Percentiles rank a stretch among this genome's conserved stretches.
phyloP scores from a whole-genome alignment of 2,113 vertebrate species.

The Silurus meridionalis region DNA sequence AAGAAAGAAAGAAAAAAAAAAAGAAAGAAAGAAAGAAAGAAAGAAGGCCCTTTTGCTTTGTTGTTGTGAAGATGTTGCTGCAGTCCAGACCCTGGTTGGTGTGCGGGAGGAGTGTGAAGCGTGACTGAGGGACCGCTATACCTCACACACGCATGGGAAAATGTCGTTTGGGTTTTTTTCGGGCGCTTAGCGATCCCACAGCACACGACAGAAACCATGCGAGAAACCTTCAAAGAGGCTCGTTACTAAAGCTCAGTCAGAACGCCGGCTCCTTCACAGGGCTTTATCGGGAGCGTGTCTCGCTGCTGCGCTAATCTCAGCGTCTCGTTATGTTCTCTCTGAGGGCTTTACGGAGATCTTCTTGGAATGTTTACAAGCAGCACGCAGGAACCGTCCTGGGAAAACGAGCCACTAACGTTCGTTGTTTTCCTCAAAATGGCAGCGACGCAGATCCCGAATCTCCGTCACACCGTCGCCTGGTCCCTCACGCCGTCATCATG shows the following conservation, averaged over 20 bases:
- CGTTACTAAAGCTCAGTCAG: slow-evolving; percentile 54
- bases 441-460: too few relatives aligned
- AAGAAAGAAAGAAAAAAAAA: neutral
- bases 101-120: neutral
- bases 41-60: neutral
- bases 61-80: neutral
- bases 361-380: slow-evolving; percentile 47
- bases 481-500: neutral
- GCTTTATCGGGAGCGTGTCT: slow-evolving; percentile 20
- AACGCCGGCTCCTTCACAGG: slow-evolving; percentile 51
- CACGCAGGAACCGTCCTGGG: neutral
- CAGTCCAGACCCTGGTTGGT: neutral
- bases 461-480: neutral
- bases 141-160: slow-evolving; percentile 58
- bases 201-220: slow-evolving; percentile 39
- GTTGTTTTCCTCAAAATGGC: neutral
- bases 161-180: slow-evolving; percentile 63
- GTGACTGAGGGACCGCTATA: slow-evolving; percentile 71
- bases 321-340: slow-evolving; percentile 42
- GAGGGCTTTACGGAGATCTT: slow-evolving; percentile 38
- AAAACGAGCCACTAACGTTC: neutral
- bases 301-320: slow-evolving; percentile 41
- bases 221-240: slow-evolving; percentile 61
- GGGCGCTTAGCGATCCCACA: slow-evolving; percentile 58
- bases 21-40: neutral